Conservation (phyloP, 2,797 vertebrate species). For the Rhincodon typus region DNA sequence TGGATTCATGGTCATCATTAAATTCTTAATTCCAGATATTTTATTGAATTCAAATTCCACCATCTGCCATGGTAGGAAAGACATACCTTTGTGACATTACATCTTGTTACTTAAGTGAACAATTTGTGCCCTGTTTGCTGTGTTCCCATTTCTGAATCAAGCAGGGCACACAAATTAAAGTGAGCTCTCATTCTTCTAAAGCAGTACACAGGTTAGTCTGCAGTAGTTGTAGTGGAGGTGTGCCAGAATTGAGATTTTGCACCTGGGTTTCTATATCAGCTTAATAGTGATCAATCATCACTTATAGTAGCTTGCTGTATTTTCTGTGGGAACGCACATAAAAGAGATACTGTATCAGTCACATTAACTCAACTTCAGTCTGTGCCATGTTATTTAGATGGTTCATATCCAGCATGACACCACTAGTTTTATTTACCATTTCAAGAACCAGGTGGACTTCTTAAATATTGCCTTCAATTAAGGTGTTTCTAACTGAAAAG, state of each 20-base stretch:
- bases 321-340: background rate
- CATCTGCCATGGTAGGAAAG: background rate
- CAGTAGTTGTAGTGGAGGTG: background rate
- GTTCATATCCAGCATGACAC: background rate
- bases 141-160: background rate
- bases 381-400: background rate
- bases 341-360: slow-evolving; percentile 21
- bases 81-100: background rate
- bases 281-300: background rate
- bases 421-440: background rate
- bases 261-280: slow-evolving; percentile 13
- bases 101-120: background rate
- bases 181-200: background rate
- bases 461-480: background rate
- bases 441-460: background rate
- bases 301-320: background rate
- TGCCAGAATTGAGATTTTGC: background rate
- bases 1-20: too few relatives aligned
- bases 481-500: background rate
- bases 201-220: background rate
- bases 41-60: too few relatives aligned
- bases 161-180: background rate
- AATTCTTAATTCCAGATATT: too few relatives aligned
- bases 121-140: background rate
- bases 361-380: background rate